phyloP scores from a whole-genome alignment of 2,888 invertebrate genomes.

The Galerucella pusilla region DNA sequence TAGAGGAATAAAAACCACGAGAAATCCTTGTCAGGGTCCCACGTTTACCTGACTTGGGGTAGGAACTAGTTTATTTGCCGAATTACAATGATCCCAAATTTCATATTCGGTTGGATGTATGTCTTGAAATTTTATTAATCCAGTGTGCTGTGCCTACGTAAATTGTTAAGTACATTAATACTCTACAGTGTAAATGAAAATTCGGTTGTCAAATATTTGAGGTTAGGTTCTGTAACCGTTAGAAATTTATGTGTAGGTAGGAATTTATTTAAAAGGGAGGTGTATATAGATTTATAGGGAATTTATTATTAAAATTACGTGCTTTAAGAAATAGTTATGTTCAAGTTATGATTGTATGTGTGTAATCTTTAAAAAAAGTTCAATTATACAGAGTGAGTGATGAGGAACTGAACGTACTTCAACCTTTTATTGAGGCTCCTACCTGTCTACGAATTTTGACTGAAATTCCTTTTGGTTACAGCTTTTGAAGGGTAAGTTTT shows the following conservation, averaged over 20 bases:
- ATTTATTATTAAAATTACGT: too few species aligned
- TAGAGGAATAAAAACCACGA: not conserved
- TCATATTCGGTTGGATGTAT: conserved; percentile 18
- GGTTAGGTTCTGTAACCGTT: not conserved
- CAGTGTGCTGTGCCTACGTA: not conserved
- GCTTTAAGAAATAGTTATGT: too few species aligned
- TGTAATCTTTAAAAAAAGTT: too few species aligned
- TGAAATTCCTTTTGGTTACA: too few species aligned
- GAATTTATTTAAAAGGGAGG: too few species aligned
- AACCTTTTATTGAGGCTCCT: too few species aligned
- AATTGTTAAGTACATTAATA: not conserved
- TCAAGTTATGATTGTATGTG: too few species aligned
- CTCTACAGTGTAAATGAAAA: not conserved
- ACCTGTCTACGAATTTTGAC: too few species aligned
- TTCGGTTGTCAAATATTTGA: not conserved
- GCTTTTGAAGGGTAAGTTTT: too few species aligned
- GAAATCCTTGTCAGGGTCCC: not conserved
- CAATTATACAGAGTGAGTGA: too few species aligned
- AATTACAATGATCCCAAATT: conserved; percentile 20
- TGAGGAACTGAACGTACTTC: too few species aligned
- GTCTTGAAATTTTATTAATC: conserved; percentile 13
- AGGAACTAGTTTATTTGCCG: conserved; percentile 29
- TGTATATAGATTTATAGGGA: too few species aligned
- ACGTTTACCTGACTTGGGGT: conserved; percentile 29
- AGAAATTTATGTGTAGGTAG: not conserved